Evolutionary conservation across 2,797 vertebrate genomes (phyloP).

Genomic region (Phoeniculus purpureus): DNA sequence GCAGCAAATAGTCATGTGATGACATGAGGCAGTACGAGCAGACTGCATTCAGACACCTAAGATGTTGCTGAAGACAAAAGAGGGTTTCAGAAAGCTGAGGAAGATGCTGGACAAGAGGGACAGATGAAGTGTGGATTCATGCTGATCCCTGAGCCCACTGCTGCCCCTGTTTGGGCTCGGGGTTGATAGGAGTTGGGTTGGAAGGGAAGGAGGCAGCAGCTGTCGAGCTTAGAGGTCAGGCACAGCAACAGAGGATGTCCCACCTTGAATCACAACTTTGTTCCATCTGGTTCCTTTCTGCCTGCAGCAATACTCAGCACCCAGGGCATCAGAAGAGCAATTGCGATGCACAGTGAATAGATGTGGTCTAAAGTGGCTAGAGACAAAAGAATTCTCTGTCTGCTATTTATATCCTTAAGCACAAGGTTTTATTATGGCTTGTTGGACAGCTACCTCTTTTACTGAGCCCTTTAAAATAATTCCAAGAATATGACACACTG

Average conservation of each 20-base stretch:
- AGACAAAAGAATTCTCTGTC: constrained; percentile 17
- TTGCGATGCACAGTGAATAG: background rate
- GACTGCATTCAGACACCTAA: no score
- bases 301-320: background rate
- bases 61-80: background rate
- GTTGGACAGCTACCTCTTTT: constrained; percentile 11
- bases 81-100: background rate
- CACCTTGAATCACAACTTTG: background rate
- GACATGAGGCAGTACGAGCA: no score
- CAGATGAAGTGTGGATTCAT: background rate
- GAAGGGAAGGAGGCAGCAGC: background rate
- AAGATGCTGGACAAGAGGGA: background rate
- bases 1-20: no score
- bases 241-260: background rate
- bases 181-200: background rate
- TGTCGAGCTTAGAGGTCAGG: background rate
- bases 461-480: constrained; percentile 36
- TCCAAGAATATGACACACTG: constrained; percentile 43
- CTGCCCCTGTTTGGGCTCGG: background rate
- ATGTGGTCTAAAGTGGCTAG: background rate
- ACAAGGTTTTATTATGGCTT: constrained; percentile 12
- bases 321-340: background rate
- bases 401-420: constrained; percentile 31
- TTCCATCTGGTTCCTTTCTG: background rate
- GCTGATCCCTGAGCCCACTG: background rate